Evolutionary conservation across 2,113 vertebrate species (phyloP).

Genomic region (Egretta garzetta): DNA sequence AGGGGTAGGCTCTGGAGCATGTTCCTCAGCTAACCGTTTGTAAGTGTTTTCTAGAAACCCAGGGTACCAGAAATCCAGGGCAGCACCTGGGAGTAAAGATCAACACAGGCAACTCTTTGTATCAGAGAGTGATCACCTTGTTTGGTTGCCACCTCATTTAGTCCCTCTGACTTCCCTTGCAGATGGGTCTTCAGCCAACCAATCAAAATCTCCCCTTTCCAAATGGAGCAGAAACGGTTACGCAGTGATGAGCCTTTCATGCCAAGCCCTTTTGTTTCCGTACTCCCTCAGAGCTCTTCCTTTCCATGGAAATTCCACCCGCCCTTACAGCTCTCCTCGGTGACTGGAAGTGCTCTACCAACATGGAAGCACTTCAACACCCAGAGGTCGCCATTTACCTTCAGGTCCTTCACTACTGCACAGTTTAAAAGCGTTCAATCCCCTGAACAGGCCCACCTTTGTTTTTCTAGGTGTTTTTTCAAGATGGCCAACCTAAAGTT

Average conservation of each 20-base stretch:
- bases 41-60: not conserved
- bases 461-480: not conserved
- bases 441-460: not conserved
- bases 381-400: not conserved
- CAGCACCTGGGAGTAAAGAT: not conserved
- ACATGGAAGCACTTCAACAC: not conserved
- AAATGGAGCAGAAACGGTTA: not conserved
- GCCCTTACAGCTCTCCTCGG: not conserved
- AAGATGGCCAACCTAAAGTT: not conserved
- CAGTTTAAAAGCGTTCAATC: not conserved
- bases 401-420: not conserved
- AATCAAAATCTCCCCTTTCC: not conserved
- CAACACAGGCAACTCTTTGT: not conserved
- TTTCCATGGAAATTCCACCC: not conserved
- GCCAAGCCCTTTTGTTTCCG: not conserved
- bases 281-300: not conserved
- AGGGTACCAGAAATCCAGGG: not conserved
- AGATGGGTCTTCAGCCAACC: not conserved
- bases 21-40: not conserved
- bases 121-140: not conserved
- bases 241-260: not conserved
- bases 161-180: not conserved
- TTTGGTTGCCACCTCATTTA: not conserved
- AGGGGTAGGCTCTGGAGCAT: not conserved
- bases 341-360: not conserved